Evolutionary conservation across 1,140 invertebrate genomes (phyloP), one percentile per base, ranked within the genome.

Genomic region (Thaumetopoea pityocampa): DNA sequence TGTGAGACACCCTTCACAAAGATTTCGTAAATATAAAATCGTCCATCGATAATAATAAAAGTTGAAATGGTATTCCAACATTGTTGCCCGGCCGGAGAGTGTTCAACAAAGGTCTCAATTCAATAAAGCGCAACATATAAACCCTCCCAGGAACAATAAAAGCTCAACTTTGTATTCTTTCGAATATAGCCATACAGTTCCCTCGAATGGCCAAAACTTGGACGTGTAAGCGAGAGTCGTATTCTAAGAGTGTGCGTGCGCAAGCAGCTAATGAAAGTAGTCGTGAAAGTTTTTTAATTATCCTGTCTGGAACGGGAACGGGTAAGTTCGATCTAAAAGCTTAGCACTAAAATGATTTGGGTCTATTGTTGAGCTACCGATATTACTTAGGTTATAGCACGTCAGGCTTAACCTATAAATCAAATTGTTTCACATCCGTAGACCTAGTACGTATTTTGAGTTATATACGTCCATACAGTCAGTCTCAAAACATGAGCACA

Each of bases 231-330:
- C 35, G 33, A 40, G 33, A 9, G 6, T 5, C 16, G 17, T 24
- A 26, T 27, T 36, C 36, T 15, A 37, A 14, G 38, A n/a, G 6
- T n/a, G 11, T 12, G 8, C 17, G 9, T 15, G 30, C 42, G 38
- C 38, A 49, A 24, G 23, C 38, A 22, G 54, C 37, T 52, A 65
- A 61, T 67, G 56, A 59, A 61, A 65, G 63, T 66, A 56, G 63
- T 66, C 58, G 57, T 58, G 40, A 45, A 71, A 71, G 60, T 71
- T 67, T 66, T 67, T 71, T 71, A 67, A 67, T 71, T 67, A 71
- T 54, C 28, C 19, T 28, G n/a, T 18, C 8, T 22, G 16, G 9
- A 29, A 12, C 10, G 24, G 24, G n/a, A 7, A 20, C 5, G 19
- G 19, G 5, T 5, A 20, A n/a, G 19, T 20, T 6, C 19, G 19